Percentiles rank a stretch among this genome's conserved stretches.
Evolutionary conservation across 2,888 invertebrate genomes (phyloP).

Genomic region (Anthoptus insignis): DNA sequence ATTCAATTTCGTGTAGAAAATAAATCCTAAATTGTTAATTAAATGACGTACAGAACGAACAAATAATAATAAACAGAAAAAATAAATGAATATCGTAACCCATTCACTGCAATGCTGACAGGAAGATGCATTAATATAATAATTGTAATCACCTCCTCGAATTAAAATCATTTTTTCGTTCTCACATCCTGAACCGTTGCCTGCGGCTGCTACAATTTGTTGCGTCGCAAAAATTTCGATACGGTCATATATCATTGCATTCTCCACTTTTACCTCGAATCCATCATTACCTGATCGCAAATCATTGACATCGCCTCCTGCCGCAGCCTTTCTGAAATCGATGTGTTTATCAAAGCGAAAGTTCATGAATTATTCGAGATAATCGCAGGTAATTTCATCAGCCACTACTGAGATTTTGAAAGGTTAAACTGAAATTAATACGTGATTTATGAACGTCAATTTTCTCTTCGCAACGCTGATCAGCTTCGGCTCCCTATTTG

Average conservation of each 20-base stretch:
- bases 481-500: slow-evolving; percentile 51
- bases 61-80: neutral
- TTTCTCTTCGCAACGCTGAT: slow-evolving; percentile 55
- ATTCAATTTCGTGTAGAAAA: too few relatives aligned
- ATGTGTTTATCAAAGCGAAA: slow-evolving; percentile 59
- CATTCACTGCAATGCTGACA: slow-evolving; percentile 3
- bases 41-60: neutral
- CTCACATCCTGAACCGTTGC: slow-evolving; percentile 10
- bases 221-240: slow-evolving; percentile 36
- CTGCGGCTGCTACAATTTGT: slow-evolving; percentile 56
- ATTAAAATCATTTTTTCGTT: slow-evolving; percentile 31
- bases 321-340: slow-evolving; percentile 45
- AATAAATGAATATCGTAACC: slow-evolving; percentile 1
- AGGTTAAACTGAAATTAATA: slow-evolving; percentile 68
- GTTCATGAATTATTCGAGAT: slow-evolving; percentile 65
- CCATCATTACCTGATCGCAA: slow-evolving; percentile 59
- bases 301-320: slow-evolving; percentile 66
- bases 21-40: neutral
- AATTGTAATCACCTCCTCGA: slow-evolving; percentile 19
- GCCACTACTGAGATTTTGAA: slow-evolving; percentile 51
- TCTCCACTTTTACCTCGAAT: slow-evolving; percentile 56
- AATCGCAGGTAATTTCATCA: slow-evolving; percentile 64
- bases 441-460: slow-evolving; percentile 71
- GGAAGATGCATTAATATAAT: slow-evolving; percentile 19
- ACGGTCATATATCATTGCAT: slow-evolving; percentile 50